Base-by-base conservation (phyloP, 1,140 invertebrate genomes). In the Melanaphis sacchari region DNA sequence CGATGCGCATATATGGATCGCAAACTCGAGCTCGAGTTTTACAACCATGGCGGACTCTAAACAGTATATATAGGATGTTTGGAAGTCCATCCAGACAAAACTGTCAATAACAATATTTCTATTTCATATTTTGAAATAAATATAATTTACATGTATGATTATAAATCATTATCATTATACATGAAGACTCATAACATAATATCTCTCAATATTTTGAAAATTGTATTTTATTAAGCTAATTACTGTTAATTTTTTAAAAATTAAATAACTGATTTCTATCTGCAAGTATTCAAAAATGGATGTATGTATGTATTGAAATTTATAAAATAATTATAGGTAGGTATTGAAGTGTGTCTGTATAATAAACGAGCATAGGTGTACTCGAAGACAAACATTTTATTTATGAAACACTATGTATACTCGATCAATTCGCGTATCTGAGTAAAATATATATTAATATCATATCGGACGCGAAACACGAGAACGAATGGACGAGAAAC, bases 371-470 rank as follows among this genome's bases (percentile, higher is more conserved):
- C 11, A 6, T n/a, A n/a, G 15, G 31, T 18, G n/a, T 9, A n/a
- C 21, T 21, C 15, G 5, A 76, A 76, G 15, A 76, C 5, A 66
- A 66, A n/a, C 31, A 31, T 59, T 31, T n/a, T n/a, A n/a, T n/a
- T 49, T n/a, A 18, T n/a, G 31, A 76, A 59, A 76, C 59, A 76
- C 24, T n/a, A 31, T 76, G 59, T 76, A 59, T 59, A 76, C 15
- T 66, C 31, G 59, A n/a, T 31, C 59, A 15, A n/a, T 76, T 7
- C 31, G 4, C 15, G n/a, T n/a, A 76, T n/a, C 31, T 5, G 59
- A 76, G 59, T n/a, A n/a, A 76, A 76, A 76, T 66, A 76, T 76
- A 66, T 76, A 76, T 76, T 76, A 36, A 76, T 76, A 76, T n/a
- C 59, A 76, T 76, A 76, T 76, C 31, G n/a, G 59, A n/a, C 15